Base-by-base conservation (phyloP, 2,888 invertebrate species). In the Drosophila multiciliata region DNA sequence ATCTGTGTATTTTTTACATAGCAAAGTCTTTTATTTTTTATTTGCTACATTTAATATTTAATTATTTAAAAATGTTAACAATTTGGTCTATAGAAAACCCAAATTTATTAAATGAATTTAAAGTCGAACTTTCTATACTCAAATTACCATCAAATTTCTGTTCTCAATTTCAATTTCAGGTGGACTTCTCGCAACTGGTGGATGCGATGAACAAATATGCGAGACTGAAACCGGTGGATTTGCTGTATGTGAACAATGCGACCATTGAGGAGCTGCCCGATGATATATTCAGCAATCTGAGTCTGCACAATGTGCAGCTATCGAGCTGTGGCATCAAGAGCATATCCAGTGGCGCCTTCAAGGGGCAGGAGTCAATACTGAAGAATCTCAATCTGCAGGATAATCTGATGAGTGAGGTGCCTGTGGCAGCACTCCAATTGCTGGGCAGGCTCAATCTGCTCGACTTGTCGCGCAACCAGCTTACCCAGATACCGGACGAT, bases 181-280 rank as follows among this genome's bases (percentile, higher is more conserved):
- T 97, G 69, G 96, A 97, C 90, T 97, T 97, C 92, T 93, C 95
- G 53, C 94, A 95, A 78, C 94, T 98, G n/a, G 92, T 98, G 82
- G 93, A 95, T 66, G 96, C 97, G 35, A 94, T 97, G 92, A 95
- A 96, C 91, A 95, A 95, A 83, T 95, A 95, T 93, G 95, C 96
- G 29, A 94, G 94, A 75, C 94, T 94, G 80, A 95, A 95, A 63
- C 94, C 95, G 58, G 94, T 98, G 80, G 98, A 98, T 93, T 94
- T 98, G 77, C 95, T 98, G 45, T 98, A 98, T 92, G 95, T 98
- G 73, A 97, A 97, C 93, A 98, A 98, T 93, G 97, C 97, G 60
- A 96, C 97, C 38, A 95, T 98, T 59, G 94, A 94, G 36, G 93
- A 94, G 61, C 93, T 98, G 59, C 94, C 94, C 55, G 95, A 96